Evolutionary conservation across 2,797 vertebrate species (phyloP).

Genomic region (Enoplosus armatus): DNA sequence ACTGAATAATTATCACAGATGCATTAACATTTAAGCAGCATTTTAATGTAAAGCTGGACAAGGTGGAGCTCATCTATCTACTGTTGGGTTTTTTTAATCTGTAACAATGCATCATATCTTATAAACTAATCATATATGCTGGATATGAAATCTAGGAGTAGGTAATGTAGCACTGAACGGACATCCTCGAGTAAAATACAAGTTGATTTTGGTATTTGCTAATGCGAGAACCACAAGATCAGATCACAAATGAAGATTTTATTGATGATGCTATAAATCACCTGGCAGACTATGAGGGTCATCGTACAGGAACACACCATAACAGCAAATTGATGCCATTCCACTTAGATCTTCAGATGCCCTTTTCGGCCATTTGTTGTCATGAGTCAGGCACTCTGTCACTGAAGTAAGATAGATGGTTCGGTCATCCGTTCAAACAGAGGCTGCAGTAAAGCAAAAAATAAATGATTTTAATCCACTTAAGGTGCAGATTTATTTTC

Average conservation of each 20-base stretch:
- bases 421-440: not conserved
- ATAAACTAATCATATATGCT: not conserved
- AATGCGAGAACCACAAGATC: not conserved
- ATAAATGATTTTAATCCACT: not conserved
- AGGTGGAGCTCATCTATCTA: not conserved
- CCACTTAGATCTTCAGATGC: not conserved
- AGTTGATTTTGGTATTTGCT: not conserved
- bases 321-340: not conserved
- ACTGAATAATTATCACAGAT: not conserved
- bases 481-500: slow-evolving; percentile 25
- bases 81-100: not conserved
- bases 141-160: too few species aligned
- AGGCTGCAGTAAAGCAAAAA: slow-evolving; percentile 3
- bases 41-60: not conserved
- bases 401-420: not conserved
- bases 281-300: not conserved
- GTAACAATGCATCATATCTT: not conserved
- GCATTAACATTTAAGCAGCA: not conserved
- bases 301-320: not conserved
- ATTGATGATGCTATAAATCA: not conserved
- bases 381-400: not conserved
- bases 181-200: too few species aligned
- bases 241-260: not conserved
- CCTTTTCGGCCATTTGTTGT: not conserved
- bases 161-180: too few species aligned